Evolutionary conservation across 92 coral and sea anemone genomes (phyloP), one percentile per base, ranked within the genome.

Genomic region (Galaxea fascicularis): DNA sequence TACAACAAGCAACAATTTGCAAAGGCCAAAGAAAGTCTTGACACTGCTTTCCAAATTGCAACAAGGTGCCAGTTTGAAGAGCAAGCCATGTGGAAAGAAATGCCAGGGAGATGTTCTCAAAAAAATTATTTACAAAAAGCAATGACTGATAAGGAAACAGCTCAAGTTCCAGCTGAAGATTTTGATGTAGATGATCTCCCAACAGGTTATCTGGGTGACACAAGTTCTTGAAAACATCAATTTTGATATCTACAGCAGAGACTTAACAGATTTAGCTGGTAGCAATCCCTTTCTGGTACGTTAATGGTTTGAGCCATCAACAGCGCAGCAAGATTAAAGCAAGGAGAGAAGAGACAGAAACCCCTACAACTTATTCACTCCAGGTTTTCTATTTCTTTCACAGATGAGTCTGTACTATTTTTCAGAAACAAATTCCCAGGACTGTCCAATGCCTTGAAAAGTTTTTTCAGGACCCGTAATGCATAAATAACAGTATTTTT

Each of bases 131-230:
- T 79, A 14, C 49, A 35, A 51, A 53, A 29, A 27, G 52, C 63
- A 26, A 17, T 59, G 0, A 44, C 21, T 70, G 44, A 39, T 72
- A 35, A 29, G 8, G 59, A 25, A 58, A 29, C 45, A 71, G 45
- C 27, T 24, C 24, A 70, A 5, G 22, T 14, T 31, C 58, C 4
- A 56, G 26, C 16, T 16, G 78, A 46, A 70, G 35, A 24, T 71
- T 24, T 58, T 35, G 51, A 17, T 82, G 78, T 54, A 16, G 67
- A 70, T 28, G 87, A 82, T 21, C 45, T 79, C 20, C 85, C 76
- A 58, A 72, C 47, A 49, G 92, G 95, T 35, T 91, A 91, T 79
- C 88, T 84, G 52, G 95, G 90, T 30, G 95, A 91, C 21, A 77
- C 46, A 39, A 91, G 94, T 35, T 81, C 86, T 31, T 82, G 67